Evolutionary conservation across 2,888 invertebrate species (phyloP).

Genomic region (Drosophila seclusa): DNA sequence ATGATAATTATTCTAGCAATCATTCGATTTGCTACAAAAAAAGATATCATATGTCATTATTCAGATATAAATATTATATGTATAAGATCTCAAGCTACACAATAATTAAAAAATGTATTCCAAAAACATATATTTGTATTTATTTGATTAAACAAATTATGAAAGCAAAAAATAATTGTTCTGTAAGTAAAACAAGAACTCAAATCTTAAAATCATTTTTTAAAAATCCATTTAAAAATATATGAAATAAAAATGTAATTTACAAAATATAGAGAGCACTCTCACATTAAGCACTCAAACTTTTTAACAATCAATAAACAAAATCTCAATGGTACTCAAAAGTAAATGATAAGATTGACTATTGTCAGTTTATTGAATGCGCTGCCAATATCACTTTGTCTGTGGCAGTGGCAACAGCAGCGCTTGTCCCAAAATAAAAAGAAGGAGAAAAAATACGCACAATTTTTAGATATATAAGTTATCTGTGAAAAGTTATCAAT

Average conservation of each 20-base stretch:
- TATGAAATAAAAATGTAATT: not conserved
- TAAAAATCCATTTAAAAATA: not conserved
- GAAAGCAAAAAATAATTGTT: not conserved
- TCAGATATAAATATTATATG: not conserved
- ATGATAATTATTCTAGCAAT: conserved; percentile 12
- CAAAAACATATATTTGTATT: not conserved
- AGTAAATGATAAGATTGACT: conserved; percentile 50
- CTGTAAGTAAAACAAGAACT: not conserved
- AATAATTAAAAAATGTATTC: not conserved
- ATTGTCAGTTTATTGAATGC: conserved; percentile 26
- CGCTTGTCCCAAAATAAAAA: conserved; percentile 18
- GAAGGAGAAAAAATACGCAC: not conserved
- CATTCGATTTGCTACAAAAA: conserved; percentile 3
- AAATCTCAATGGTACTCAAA: conserved; percentile 2
- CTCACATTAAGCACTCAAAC: not conserved
- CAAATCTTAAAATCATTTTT: not conserved
- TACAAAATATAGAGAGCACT: not conserved
- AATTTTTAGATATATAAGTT: conserved; percentile 16
- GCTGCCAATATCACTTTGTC: conserved; percentile 59
- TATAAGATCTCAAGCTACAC: not conserved
- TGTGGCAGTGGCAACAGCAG: conserved; percentile 48
- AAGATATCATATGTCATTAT: conserved; percentile 9
- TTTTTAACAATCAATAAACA: not conserved
- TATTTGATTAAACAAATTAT: not conserved
- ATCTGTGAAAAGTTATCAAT: conserved; percentile 12